Evolutionary conservation across 2,797 vertebrate genomes (phyloP), one percentile per base, ranked within the genome.

Genomic region (Meriones psammophilus): DNA sequence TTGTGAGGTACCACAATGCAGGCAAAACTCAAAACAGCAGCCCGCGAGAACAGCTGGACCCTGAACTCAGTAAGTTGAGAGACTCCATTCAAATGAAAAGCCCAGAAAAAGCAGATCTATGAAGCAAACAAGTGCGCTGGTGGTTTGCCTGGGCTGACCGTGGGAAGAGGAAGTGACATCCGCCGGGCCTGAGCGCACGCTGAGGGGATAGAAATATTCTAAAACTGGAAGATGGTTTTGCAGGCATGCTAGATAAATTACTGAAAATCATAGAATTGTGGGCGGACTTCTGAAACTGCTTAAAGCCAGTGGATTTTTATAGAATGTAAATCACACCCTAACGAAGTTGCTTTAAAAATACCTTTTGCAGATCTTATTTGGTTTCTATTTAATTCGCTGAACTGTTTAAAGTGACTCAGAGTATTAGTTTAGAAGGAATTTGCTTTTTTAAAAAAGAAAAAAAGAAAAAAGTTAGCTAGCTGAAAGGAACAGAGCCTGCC

Each of bases 271-370:
- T 0, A 12, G 73, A 68, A 0, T 17, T 15, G 89, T 66, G 88
- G 92, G 95, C 0, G 58, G 95, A 12, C 39, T 80, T 6, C 8
- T 71, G 85, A 58, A 69, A 66, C 33, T 18, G 33, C 3, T 58
- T 9, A 5, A 24, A 30, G 92, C 54, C 33, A 92, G 88, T 15
- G 88, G 76, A 30, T 66, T 88, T 85, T 62, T 7, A 58, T 12
- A 91, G 92, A 5, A 14, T 46, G 91, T 66, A 83, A 92, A 78
- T 90, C 60, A 69, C 18, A 56, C 81, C 94, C 30, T 89, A 60
- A 14, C 15, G 26, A 94, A 85, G 39, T 91, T 24, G 91, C 20
- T 88, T 92, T 92, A 95, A 95, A 97, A 96, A 97, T 89, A 84
- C 46, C 86, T 77, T 50, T 68, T 69, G 58, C 8, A 12, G 76